Percentiles rank a stretch among this genome's conserved stretches.
Evolutionary conservation across 2,888 invertebrate species (phyloP).

Genomic region (Nipponacmea schrenckii): DNA sequence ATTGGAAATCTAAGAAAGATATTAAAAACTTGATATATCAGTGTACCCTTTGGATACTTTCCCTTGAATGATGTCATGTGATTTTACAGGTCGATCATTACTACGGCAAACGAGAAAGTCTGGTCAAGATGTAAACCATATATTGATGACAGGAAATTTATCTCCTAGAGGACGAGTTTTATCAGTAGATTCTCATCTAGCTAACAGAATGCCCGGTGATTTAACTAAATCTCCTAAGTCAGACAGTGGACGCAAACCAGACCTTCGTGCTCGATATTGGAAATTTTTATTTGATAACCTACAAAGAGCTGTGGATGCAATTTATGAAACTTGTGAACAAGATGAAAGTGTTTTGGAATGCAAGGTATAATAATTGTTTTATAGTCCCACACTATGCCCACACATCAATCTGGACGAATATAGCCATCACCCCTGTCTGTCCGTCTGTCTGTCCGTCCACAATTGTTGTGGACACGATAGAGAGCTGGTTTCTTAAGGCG

Average conservation of each 20-base stretch:
- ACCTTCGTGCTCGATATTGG: constrained; percentile 93
- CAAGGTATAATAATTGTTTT: constrained; percentile 67
- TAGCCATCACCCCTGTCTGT: too few species aligned
- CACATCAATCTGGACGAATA: too few species aligned
- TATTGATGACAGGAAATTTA: neutral
- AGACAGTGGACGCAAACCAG: constrained; percentile 67
- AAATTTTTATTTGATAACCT: constrained; percentile 93
- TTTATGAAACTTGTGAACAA: constrained; percentile 94
- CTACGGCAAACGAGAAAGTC: constrained; percentile 34
- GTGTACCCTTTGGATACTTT: too few species aligned
- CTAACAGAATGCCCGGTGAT: constrained; percentile 29
- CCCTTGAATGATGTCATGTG: too few species aligned
- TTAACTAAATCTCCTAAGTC: constrained; percentile 56
- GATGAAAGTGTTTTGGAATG: constrained; percentile 94
- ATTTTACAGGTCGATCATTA: constrained; percentile 37
- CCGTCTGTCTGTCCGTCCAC: too few species aligned
- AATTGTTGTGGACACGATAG: too few species aligned
- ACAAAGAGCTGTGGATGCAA: constrained; percentile 91
- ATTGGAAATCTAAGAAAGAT: too few species aligned
- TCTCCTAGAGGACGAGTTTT: neutral
- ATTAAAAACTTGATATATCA: too few species aligned
- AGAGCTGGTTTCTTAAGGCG: too few species aligned
- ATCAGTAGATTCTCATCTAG: neutral
- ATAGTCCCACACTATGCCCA: too few species aligned
- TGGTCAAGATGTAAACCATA: neutral